Percentiles rank a stretch among this genome's conserved stretches.
These are phyloP conservation scores for Meriones psammophilus DNA, from an alignment of 2,797 vertebrate species.

Conservation along the genomic window DNA sequence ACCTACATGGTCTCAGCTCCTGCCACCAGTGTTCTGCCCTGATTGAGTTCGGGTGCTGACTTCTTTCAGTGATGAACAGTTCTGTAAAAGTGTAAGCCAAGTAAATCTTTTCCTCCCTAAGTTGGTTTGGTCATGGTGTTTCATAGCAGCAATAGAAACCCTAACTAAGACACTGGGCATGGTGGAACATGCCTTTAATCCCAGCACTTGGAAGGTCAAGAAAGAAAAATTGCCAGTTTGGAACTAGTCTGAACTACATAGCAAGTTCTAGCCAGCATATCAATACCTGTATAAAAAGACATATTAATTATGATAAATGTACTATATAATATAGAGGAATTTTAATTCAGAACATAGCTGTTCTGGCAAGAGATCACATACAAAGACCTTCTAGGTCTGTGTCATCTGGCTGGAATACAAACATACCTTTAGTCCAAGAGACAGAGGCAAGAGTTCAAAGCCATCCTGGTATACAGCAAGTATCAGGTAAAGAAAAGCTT, in stretches of 20 bases:
- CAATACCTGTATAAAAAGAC: neutral
- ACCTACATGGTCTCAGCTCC: too few species aligned
- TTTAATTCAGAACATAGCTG: too few species aligned
- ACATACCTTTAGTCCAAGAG: too few species aligned
- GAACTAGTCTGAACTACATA: neutral
- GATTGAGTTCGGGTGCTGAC: neutral
- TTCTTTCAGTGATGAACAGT: neutral
- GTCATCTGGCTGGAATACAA: too few species aligned
- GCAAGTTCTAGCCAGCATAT: neutral
- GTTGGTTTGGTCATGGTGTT: neutral
- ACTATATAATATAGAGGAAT: neutral
- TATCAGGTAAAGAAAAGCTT: too few species aligned
- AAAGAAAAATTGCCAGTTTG: neutral
- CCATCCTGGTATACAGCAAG: too few species aligned
- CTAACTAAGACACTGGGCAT: neutral
- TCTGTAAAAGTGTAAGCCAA: neutral
- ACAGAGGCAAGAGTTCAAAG: too few species aligned
- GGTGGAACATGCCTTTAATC: neutral
- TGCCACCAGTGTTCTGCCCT: too few species aligned
- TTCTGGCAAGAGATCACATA: too few species aligned
- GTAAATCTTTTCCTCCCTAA: neutral
- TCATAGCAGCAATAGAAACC: too few species aligned
- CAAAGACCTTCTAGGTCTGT: too few species aligned
- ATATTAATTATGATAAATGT: constrained; percentile 34
- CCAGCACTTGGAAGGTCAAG: neutral